Percentiles rank a stretch among this genome's conserved stretches.
phyloP scores from a whole-genome alignment of 2,797 vertebrate species.

The Mormyrops attenuatus region DNA sequence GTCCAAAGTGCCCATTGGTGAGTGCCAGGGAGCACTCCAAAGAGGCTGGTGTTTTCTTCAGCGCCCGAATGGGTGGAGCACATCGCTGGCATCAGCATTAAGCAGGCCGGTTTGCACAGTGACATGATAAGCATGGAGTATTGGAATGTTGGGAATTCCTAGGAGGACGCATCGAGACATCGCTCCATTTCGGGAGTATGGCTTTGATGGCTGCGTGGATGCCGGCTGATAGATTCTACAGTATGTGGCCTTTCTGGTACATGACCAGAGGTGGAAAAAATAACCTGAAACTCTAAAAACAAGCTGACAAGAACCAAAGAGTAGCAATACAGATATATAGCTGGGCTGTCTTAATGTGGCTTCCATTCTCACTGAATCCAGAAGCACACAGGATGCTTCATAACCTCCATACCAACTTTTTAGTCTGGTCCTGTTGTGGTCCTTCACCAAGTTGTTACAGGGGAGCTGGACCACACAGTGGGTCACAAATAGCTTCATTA shows the following conservation, averaged over 20 bases:
- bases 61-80: neutral
- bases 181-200: neutral
- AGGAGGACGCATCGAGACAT: conserved; percentile 14
- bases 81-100: neutral
- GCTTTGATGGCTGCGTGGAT: neutral
- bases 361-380: conserved; percentile 24
- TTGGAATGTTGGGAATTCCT: neutral
- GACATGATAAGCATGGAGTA: neutral
- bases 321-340: neutral
- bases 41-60: neutral
- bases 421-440: neutral
- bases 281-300: neutral
- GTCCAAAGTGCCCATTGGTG: neutral
- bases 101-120: neutral
- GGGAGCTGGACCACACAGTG: conserved; percentile 10
- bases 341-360: neutral
- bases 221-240: neutral
- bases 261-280: neutral
- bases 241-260: neutral
- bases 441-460: conserved; percentile 1
- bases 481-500: conserved; percentile 10
- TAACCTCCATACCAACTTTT: conserved; percentile 22
- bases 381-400: conserved; percentile 10
- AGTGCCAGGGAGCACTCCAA: conserved; percentile 22
- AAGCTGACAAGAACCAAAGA: neutral